Evolutionary conservation across 2,113 vertebrate genomes (phyloP).

Genomic region (Riparia riparia): DNA sequence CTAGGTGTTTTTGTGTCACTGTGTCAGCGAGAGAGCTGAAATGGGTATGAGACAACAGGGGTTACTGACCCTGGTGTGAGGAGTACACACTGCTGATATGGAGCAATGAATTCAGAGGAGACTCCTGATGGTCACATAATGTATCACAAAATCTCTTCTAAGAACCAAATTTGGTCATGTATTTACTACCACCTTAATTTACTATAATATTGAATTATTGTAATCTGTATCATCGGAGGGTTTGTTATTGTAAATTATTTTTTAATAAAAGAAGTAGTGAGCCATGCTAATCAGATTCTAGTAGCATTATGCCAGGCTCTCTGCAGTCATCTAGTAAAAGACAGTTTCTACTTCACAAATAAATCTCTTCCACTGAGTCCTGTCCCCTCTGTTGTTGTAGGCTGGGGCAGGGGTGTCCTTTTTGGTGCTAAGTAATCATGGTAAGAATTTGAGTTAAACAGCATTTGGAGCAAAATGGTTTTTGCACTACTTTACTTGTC

Average conservation of each 20-base stretch:
- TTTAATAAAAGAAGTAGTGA: constrained; percentile 20
- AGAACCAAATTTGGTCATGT: neutral
- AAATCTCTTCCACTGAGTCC: neutral
- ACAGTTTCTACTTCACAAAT: neutral
- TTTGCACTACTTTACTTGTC: neutral
- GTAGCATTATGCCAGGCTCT: neutral
- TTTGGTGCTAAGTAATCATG: neutral
- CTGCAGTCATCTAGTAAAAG: neutral
- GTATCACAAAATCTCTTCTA: neutral
- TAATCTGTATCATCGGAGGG: neutral
- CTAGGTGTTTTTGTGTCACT: neutral
- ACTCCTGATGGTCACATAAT: neutral
- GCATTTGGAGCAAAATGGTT: neutral
- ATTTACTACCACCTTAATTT: neutral
- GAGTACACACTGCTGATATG: rapidly evolving
- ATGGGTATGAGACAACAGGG: neutral
- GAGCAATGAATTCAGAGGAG: neutral
- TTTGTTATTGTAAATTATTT: constrained; percentile 30
- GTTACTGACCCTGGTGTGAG: neutral
- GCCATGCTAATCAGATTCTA: neutral
- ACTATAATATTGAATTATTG: constrained; percentile 20
- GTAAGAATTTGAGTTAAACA: neutral
- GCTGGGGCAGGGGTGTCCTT: neutral
- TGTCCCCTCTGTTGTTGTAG: neutral
- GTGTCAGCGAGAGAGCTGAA: rapidly evolving